Conservation (phyloP, 1,140 invertebrate species). For the Orchestia grillus region DNA sequence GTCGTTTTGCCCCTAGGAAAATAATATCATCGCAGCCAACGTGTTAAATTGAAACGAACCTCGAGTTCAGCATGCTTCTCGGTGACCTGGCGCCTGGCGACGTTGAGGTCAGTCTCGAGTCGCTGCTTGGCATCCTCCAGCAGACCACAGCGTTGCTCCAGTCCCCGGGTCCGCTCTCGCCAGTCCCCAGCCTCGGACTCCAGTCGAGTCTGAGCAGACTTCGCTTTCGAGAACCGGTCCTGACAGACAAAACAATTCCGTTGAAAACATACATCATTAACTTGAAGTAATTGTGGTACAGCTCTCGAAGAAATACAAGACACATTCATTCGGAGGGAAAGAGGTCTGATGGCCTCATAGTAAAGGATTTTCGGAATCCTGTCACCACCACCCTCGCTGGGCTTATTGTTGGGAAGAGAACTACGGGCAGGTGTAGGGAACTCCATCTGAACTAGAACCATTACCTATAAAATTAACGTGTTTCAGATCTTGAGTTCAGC, state of each 20-base stretch:
- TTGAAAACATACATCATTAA: not conserved
- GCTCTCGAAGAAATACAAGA: not conserved
- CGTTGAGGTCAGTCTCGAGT: conserved; percentile 64
- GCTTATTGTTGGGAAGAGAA: too few relatives aligned
- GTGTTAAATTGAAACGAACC: conserved; percentile 34
- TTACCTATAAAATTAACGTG: too few relatives aligned
- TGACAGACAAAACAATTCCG: not conserved
- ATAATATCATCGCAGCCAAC: too few relatives aligned
- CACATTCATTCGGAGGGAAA: too few relatives aligned
- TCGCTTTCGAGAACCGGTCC: conserved; percentile 65
- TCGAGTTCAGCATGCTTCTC: conserved; percentile 67
- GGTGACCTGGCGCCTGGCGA: conserved; percentile 60
- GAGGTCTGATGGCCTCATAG: too few relatives aligned
- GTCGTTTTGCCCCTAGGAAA: too few relatives aligned
- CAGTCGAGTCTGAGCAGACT: conserved; percentile 61
- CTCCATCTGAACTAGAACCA: too few relatives aligned
- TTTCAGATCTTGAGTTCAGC: too few relatives aligned
- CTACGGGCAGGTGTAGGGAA: too few relatives aligned
- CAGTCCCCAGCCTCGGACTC: conserved; percentile 65
- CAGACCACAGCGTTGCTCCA: conserved; percentile 62
- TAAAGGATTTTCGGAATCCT: too few relatives aligned
- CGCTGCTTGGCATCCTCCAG: conserved; percentile 65
- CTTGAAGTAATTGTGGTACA: not conserved
- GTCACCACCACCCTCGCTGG: too few relatives aligned
- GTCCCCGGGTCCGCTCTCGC: conserved; percentile 60